Percentiles rank a stretch among this genome's conserved stretches.
These are phyloP conservation scores for Ptychochromis oligacanthus DNA, from an alignment of 2,113 vertebrate species.

Conservation along the genomic window DNA sequence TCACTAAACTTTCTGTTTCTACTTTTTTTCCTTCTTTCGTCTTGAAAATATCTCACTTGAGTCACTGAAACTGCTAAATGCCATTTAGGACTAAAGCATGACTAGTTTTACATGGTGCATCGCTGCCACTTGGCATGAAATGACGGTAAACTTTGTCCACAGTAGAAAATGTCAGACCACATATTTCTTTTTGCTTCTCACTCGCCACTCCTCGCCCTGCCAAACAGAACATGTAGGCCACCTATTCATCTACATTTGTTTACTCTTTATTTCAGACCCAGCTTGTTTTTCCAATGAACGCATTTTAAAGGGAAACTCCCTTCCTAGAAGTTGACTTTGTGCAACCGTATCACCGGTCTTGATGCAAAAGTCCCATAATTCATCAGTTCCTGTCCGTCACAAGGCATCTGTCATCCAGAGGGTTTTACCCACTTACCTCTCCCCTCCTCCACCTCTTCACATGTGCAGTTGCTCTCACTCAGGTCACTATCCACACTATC, in stretches of 20 bases:
- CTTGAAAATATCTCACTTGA: not conserved
- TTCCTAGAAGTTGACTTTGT: conserved; percentile 59
- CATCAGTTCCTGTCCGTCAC: conserved; percentile 16
- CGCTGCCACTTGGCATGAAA: not conserved
- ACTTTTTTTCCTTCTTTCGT: not conserved
- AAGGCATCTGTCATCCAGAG: not conserved
- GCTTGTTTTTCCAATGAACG: conserved; percentile 56
- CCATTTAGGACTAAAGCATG: not conserved
- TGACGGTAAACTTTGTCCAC: conserved; percentile 31
- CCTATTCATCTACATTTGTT: conserved; percentile 53
- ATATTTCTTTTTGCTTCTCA: conserved; percentile 38
- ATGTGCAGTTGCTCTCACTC: not conserved
- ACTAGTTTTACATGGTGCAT: not conserved
- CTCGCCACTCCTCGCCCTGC: conserved; percentile 44
- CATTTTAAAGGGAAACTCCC: conserved; percentile 61
- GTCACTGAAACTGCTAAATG: not conserved
- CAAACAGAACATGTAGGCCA: conserved; percentile 41
- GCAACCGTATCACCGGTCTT: conserved; percentile 41
- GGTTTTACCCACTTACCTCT: not conserved
- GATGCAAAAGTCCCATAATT: conserved; percentile 50
- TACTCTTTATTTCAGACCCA: conserved; percentile 53
- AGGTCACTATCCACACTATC: conserved; percentile 26
- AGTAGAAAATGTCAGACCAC: conserved; percentile 30
- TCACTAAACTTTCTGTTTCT: no score
- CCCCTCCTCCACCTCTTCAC: not conserved